A percentile compares a stretch with the other conserved stretches of the same genome.
Evolutionary conservation across 2,888 invertebrate genomes (phyloP).

Genomic region (Microdon myrmicae): DNA sequence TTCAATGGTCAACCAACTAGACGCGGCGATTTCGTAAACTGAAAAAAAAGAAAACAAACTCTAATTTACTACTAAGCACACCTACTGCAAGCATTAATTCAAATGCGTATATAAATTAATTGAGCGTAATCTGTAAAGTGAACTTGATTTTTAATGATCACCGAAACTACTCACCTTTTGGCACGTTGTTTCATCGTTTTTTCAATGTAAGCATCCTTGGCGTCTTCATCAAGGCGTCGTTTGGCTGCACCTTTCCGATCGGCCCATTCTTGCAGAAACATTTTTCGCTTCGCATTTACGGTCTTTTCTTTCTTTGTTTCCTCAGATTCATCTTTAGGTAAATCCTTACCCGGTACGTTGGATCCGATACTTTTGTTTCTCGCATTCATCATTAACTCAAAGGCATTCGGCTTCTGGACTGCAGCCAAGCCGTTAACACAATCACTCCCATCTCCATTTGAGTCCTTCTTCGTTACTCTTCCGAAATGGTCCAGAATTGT

Average conservation of each 20-base stretch:
- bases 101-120: neutral
- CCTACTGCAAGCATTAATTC: neutral
- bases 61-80: conserved; percentile 3
- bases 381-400: conserved; percentile 75
- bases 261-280: conserved; percentile 72
- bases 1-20: no score
- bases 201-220: conserved; percentile 71
- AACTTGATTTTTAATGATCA: neutral
- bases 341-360: conserved; percentile 72
- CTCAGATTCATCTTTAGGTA: conserved; percentile 16
- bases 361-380: conserved; percentile 73
- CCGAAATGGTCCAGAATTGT: conserved; percentile 56
- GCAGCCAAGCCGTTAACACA: conserved; percentile 3
- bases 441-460: neutral
- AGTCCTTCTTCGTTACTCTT: conserved; percentile 54
- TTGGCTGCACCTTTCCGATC: conserved; percentile 74
- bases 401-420: conserved; percentile 68
- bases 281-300: conserved; percentile 68
- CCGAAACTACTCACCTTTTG: conserved; percentile 62
- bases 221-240: conserved; percentile 71
- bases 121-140: neutral
- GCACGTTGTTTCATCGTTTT: conserved; percentile 72
- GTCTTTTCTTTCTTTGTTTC: conserved; percentile 56
- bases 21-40: no score
- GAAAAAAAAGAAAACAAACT: neutral